Evolutionary conservation across 2,797 vertebrate species (phyloP).

Genomic region (Rhyacichthys aspro): DNA sequence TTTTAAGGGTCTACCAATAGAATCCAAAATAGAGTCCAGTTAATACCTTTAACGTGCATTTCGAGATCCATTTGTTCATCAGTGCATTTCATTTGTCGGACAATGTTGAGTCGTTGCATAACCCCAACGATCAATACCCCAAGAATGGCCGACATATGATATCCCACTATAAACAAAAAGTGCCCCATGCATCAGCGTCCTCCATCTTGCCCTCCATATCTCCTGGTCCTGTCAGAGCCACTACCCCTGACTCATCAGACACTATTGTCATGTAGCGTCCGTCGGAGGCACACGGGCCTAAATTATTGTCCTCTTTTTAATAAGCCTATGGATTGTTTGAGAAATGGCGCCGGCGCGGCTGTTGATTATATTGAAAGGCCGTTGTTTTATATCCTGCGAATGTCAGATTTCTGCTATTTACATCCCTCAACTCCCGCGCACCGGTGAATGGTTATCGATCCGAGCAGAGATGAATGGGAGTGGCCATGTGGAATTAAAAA

Average conservation of each 20-base stretch:
- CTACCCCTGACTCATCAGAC: slow-evolving; percentile 69
- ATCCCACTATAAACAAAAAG: slow-evolving; percentile 27
- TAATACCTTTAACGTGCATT: too few relatives aligned
- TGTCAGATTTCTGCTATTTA: slow-evolving; percentile 82
- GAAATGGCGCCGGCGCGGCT: slow-evolving; percentile 47
- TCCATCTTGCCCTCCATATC: slow-evolving; percentile 18
- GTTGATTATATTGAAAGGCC: slow-evolving; percentile 78
- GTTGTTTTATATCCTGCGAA: slow-evolving; percentile 79
- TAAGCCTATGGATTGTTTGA: slow-evolving; percentile 81
- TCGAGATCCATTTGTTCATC: too few relatives aligned
- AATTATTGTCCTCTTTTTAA: slow-evolving; percentile 77
- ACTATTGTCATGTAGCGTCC: slow-evolving; percentile 52
- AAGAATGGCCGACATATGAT: neutral
- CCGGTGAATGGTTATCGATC: slow-evolving; percentile 78
- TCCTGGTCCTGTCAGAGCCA: slow-evolving; percentile 43
- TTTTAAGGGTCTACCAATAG: too few relatives aligned
- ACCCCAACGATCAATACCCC: neutral
- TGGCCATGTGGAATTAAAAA: slow-evolving; percentile 60
- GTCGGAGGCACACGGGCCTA: slow-evolving; percentile 34
- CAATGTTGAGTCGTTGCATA: too few relatives aligned
- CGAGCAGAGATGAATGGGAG: slow-evolving; percentile 64
- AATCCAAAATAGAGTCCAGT: too few relatives aligned
- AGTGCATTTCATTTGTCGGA: too few relatives aligned
- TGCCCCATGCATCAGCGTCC: neutral
- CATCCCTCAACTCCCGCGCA: slow-evolving; percentile 67